Evolutionary conservation across 2,113 vertebrate genomes (phyloP).

Genomic region (Catharus minimus): DNA sequence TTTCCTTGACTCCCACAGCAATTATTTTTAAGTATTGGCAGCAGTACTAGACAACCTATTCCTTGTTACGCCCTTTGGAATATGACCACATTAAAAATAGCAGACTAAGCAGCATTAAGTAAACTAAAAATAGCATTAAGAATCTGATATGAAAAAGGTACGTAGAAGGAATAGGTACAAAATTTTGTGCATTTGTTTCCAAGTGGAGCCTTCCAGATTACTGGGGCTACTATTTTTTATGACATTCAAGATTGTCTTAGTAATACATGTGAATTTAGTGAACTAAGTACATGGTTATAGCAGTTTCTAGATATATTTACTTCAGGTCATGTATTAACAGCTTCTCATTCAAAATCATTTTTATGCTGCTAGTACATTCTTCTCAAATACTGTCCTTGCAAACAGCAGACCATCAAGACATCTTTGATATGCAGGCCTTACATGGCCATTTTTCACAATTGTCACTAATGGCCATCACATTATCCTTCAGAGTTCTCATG

Average conservation of each 20-base stretch:
- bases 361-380: not conserved
- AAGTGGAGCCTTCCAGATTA: not conserved
- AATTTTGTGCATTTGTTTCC: not conserved
- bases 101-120: not conserved
- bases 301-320: not conserved
- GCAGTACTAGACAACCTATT: not conserved
- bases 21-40: constrained; percentile 35
- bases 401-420: not conserved
- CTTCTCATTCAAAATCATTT: not conserved
- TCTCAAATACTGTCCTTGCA: not conserved
- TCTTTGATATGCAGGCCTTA: not conserved
- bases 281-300: not conserved
- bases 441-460: not conserved
- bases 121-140: constrained; percentile 2
- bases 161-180: not conserved
- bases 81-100: not conserved
- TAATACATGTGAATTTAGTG: not conserved
- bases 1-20: not conserved
- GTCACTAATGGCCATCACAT: not conserved
- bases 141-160: not conserved
- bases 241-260: not conserved
- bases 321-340: not conserved
- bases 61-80: not conserved
- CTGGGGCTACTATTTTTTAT: not conserved
- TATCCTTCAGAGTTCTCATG: not conserved